phyloP scores from a whole-genome alignment of 2,797 vertebrate species.

The Neostethus bicornis region DNA sequence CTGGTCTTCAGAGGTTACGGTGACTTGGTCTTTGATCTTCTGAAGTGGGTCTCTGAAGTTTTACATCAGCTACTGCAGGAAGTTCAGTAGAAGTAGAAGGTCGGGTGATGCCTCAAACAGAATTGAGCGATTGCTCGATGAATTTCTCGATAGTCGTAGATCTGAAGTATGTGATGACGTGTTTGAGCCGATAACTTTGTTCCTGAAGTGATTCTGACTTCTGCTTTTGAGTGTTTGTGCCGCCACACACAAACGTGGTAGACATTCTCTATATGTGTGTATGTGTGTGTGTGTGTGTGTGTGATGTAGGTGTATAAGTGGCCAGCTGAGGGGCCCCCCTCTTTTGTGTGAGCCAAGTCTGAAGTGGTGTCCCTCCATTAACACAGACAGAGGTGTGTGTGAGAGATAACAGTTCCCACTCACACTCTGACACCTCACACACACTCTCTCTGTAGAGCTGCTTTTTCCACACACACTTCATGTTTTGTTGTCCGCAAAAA shows the following conservation, averaged over 20 bases:
- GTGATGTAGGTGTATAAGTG: constrained; percentile 42
- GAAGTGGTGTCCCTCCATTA: constrained; percentile 77
- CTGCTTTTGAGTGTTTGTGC: constrained; percentile 1
- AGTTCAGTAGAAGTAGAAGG: too few species aligned
- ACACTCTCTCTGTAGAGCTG: constrained; percentile 25
- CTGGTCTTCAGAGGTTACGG: too few species aligned
- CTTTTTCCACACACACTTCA: constrained; percentile 27
- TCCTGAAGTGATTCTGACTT: background rate
- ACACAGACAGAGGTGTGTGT: constrained; percentile 75
- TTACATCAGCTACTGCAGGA: too few species aligned
- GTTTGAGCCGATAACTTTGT: background rate
- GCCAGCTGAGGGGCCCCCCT: constrained; percentile 35
- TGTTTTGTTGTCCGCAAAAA: background rate
- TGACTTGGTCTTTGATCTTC: too few species aligned
- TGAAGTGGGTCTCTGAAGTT: too few species aligned
- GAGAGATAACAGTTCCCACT: constrained; percentile 66
- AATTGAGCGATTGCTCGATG: too few species aligned
- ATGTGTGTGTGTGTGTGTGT: constrained; percentile 9
- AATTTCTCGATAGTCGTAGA: too few species aligned
- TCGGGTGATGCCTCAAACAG: too few species aligned
- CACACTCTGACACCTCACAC: constrained; percentile 54
- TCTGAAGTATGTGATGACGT: too few species aligned
- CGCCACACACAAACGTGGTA: background rate
- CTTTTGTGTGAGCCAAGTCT: constrained; percentile 40
- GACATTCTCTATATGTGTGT: constrained; percentile 5